Base-by-base conservation (phyloP, 2,888 invertebrate genomes). In the Polyommatus iphigenia region DNA sequence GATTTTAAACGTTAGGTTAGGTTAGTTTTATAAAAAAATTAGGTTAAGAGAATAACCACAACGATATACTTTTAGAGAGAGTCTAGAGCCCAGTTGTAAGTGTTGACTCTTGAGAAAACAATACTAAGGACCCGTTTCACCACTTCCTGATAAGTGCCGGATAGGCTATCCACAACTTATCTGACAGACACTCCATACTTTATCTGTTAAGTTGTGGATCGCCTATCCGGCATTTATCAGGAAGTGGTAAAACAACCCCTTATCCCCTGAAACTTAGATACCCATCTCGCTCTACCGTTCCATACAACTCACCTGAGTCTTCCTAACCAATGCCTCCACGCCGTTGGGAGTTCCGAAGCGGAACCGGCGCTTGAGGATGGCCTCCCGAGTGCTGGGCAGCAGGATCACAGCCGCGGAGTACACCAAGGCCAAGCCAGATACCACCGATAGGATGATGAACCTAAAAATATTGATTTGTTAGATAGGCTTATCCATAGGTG, bases 391-490 rank as follows among this genome's bases (percentile, higher is more conserved):
- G 83, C 96, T 97, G 36, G 98, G 97, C 89, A 98, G 90, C 82
- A 97, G 93, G 32, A 98, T 95, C 71, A 98, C 96, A 32, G 97
- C 97, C 80, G 96, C 95, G 7, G 98, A 97, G 91, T 98, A 98
- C 7, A 97, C 90, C 78, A 98, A 88, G n/a, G 97, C 97, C 81
- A 97, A 85, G 2, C 96, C 97, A n/a, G 97, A 96, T 79, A 98
- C 90, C 29, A 96, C 91, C 0, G 97, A 95, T 79, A 98, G 89
- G 78, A 97, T 95, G 80, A 98, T 97, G 83, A 98, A 97, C 98
- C 98, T 98, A 77, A 54, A 81, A 80, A 46, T 24, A 73, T 29
- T 2, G 15, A 7, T 46, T 15, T 7, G 13, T 41, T 67, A 18
- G 41, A 50, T 50, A 15, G 15, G 50, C 50, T 4, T 3, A 50